These are phyloP conservation scores for Globodera rostochiensis DNA, from an alignment of 1,140 invertebrate genomes.

Conservation along the genomic window DNA sequence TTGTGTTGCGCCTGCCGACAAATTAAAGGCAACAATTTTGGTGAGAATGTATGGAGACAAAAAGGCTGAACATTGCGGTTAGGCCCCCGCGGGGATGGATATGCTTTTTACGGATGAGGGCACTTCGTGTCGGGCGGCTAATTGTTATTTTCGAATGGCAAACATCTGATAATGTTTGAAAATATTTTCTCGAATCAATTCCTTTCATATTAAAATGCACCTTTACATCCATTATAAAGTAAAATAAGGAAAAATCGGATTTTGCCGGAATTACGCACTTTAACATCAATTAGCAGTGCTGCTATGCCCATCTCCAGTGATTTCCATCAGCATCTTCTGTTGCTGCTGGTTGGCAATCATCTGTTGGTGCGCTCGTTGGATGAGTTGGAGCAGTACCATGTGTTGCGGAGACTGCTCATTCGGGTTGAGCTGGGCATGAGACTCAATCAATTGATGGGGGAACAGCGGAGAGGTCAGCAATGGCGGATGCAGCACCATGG, in stretches of 20 bases:
- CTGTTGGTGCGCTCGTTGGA: background rate
- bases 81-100: background rate
- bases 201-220: background rate
- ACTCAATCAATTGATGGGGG: background rate
- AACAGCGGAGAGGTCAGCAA: background rate
- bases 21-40: background rate
- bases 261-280: background rate
- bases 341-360: background rate
- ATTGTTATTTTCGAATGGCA: background rate
- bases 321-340: background rate
- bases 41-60: background rate
- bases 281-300: background rate
- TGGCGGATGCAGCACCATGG: slow-evolving; percentile 2
- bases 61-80: background rate
- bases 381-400: background rate
- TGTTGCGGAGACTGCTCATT: slow-evolving; percentile 9
- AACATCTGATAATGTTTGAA: background rate
- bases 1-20: slow-evolving; percentile 8
- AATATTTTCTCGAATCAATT: background rate
- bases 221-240: background rate
- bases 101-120: background rate
- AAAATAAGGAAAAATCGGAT: background rate
- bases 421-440: background rate
- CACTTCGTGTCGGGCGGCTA: background rate
- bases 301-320: background rate